Base-by-base conservation (phyloP, 2,888 invertebrate species). In the Drosophila percnosoma region DNA sequence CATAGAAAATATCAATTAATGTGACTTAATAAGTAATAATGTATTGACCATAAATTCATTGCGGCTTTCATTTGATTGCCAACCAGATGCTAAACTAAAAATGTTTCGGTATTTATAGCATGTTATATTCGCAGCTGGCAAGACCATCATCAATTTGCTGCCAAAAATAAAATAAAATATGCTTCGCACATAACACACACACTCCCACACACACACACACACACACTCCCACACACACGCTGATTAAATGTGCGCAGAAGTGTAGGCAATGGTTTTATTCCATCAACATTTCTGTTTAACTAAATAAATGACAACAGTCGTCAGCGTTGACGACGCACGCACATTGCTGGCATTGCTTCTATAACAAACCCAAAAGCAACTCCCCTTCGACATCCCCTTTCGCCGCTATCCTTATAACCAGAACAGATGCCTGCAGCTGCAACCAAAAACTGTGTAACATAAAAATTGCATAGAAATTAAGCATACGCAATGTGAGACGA, bases 221-320 rank as follows among this genome's bases (percentile, higher is more conserved):
- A 27, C 3, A 27, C 27, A 15, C 24, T 18, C 18, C 13, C 13
- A 15, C 7, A 48, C 13, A 24, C 24, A 7, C 24, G 1, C 72
- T 84, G 75, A 87, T 83, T 82, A 78, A 78, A 74, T 51, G 15
- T 38, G 55, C 81, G 68, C 78, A 40, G 27, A 68, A 77, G 72
- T 68, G 73, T 73, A 67, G 65, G 61, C 68, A 85, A 68, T 51
- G 36, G 31, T 66, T 83, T 65, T 52, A 29, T 13, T 65, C 51
- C 24, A 27, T 55, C 38, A 38, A 24, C 42, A 64, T 61, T 69
- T 65, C 69, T 66, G 61, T 34, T 72, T 49, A 49, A 58, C 67
- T 59, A 71, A 87, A 75, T 87, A 87, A 87, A 87, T 84, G 89
- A 87, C 90, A 87, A 49, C 75, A 90, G 70, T 70, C 75, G 73